phyloP scores from a whole-genome alignment of 2,113 vertebrate genomes.

The Arothron firmamentum region DNA sequence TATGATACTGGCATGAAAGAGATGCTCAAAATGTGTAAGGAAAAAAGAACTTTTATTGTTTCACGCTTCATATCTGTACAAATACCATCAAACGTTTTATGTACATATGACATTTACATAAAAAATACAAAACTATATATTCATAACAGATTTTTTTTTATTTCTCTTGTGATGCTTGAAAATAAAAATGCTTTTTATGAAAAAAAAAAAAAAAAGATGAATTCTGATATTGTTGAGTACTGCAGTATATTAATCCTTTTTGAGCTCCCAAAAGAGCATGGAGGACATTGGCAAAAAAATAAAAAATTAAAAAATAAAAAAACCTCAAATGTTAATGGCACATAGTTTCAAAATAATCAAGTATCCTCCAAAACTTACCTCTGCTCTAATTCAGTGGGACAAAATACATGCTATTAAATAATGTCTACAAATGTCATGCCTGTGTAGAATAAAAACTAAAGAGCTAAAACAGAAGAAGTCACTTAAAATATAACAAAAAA shows the following conservation, averaged over 20 bases:
- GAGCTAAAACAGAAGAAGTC: constrained; percentile 32
- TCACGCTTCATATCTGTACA: constrained; percentile 99
- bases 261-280: constrained; percentile 65
- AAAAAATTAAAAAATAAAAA: constrained; percentile 5
- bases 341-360: constrained; percentile 69
- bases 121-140: constrained; percentile 99
- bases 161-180: constrained; percentile 96
- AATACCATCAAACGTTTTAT: constrained; percentile 99
- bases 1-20: background rate
- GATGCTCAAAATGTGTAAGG: constrained; percentile 57
- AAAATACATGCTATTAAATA: constrained; percentile 48
- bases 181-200: constrained; percentile 87
- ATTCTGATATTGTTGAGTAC: constrained; percentile 77
- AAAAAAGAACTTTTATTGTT: constrained; percentile 86
- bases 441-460: constrained; percentile 37
- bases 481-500: constrained; percentile 37
- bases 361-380: constrained; percentile 61
- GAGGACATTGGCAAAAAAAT: constrained; percentile 66
- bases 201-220: constrained; percentile 80
- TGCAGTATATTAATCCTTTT: constrained; percentile 61
- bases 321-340: constrained; percentile 70
- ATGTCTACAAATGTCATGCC: constrained; percentile 26
- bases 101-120: constrained; percentile 99
- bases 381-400: constrained; percentile 50
- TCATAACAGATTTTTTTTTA: constrained; percentile 97